Evolutionary conservation across 2,888 invertebrate species (phyloP).

Genomic region (Panzeria rudis): DNA sequence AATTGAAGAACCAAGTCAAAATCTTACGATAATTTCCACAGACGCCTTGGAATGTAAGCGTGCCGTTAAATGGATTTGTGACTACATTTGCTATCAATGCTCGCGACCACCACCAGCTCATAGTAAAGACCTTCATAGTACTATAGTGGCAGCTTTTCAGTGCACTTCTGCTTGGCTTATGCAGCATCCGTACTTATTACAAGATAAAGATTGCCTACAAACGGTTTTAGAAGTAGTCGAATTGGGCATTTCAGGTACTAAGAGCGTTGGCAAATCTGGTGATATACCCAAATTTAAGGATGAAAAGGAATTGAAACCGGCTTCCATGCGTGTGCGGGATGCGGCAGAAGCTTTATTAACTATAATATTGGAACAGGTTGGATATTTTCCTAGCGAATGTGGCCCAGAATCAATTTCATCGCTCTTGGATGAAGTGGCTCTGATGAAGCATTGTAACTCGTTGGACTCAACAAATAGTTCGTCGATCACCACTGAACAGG

Average conservation of each 20-base stretch:
- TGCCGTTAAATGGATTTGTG: slow-evolving; percentile 98
- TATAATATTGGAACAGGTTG: slow-evolving; percentile 95
- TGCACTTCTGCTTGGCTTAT: slow-evolving; percentile 96
- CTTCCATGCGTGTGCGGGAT: slow-evolving; percentile 98
- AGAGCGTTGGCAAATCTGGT: slow-evolving; percentile 93
- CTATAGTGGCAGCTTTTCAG: slow-evolving; percentile 96
- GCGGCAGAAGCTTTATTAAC: slow-evolving; percentile 97
- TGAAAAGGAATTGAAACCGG: slow-evolving; percentile 97
- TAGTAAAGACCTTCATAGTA: slow-evolving; percentile 96
- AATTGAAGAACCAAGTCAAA: slow-evolving; percentile 83
- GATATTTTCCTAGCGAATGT: slow-evolving; percentile 92
- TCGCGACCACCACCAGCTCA: slow-evolving; percentile 96
- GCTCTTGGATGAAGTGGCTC: slow-evolving; percentile 93
- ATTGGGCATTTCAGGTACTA: slow-evolving; percentile 97
- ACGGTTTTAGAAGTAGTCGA: slow-evolving; percentile 98
- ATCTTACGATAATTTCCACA: slow-evolving; percentile 85
- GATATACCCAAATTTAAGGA: slow-evolving; percentile 96
- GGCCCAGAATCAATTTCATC: slow-evolving; percentile 94
- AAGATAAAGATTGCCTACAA: slow-evolving; percentile 95
- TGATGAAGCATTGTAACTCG: slow-evolving; percentile 90
- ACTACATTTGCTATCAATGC: slow-evolving; percentile 98
- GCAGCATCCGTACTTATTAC: slow-evolving; percentile 94
- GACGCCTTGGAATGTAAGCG: slow-evolving; percentile 95
- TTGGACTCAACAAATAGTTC: slow-evolving; percentile 80
- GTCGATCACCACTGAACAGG: slow-evolving; percentile 84